phyloP scores from a whole-genome alignment of 2,797 vertebrate genomes.

The Intellagama lesueurii region DNA sequence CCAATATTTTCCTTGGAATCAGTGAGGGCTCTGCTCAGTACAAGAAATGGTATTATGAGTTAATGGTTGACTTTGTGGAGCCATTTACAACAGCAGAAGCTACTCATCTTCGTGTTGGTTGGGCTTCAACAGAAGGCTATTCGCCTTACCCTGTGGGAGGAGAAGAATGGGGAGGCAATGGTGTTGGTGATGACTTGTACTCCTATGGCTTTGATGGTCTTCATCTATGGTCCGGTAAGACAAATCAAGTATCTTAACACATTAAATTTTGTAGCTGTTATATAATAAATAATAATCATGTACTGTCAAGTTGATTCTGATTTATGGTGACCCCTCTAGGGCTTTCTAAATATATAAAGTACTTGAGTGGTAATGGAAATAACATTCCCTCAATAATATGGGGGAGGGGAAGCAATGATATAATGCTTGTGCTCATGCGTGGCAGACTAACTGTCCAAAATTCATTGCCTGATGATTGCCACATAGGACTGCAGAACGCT shows the following conservation, averaged over 20 bases:
- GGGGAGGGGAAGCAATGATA: background rate
- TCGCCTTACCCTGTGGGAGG: slow-evolving; percentile 92
- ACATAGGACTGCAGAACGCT: background rate
- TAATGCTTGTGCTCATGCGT: background rate
- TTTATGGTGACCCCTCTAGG: too few species aligned
- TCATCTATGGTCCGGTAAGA: slow-evolving; percentile 96
- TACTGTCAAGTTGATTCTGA: too few species aligned
- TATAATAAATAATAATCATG: background rate
- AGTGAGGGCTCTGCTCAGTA: slow-evolving; percentile 97
- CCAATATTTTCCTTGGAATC: slow-evolving; percentile 95
- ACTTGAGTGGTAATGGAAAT: background rate
- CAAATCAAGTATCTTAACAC: slow-evolving; percentile 78
- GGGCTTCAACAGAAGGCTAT: slow-evolving; percentile 93
- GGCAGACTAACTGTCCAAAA: background rate
- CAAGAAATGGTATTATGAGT: slow-evolving; percentile 95
- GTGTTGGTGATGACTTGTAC: slow-evolving; percentile 94
- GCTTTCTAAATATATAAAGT: background rate
- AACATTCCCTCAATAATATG: background rate
- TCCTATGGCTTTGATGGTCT: slow-evolving; percentile 96
- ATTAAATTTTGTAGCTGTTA: background rate
- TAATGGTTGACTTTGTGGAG: slow-evolving; percentile 90
- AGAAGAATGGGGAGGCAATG: slow-evolving; percentile 94
- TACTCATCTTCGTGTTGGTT: slow-evolving; percentile 92
- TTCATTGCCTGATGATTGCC: background rate
- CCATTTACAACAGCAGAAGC: slow-evolving; percentile 92